These are phyloP conservation scores for Menura novaehollandiae DNA, from an alignment of 2,113 vertebrate species.

Conservation along the genomic window DNA sequence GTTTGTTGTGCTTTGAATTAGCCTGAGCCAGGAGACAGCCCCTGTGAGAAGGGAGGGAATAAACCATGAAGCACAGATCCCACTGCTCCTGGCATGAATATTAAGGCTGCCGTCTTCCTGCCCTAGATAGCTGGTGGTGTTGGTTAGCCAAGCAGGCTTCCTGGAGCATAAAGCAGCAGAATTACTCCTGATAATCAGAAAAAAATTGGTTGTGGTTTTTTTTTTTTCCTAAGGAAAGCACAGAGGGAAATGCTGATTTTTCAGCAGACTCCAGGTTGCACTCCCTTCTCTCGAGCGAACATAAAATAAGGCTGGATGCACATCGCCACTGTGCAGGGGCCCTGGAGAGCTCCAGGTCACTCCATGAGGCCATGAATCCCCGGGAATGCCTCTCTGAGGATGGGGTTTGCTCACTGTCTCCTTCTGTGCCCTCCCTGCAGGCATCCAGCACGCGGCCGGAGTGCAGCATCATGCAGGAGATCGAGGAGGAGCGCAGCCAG, in stretches of 20 bases:
- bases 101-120: neutral
- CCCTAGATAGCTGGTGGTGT: neutral
- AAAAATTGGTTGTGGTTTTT: accelerated
- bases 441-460: neutral
- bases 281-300: neutral
- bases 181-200: neutral
- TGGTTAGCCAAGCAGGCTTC: neutral
- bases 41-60: neutral
- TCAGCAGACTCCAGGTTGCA: neutral
- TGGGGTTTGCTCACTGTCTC: neutral
- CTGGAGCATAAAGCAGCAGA: neutral
- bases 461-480: conserved; percentile 51
- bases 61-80: neutral
- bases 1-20: conserved; percentile 26
- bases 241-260: neutral
- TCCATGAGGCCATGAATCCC: neutral
- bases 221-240: neutral
- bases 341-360: neutral
- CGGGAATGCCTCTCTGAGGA: neutral
- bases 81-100: neutral
- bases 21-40: neutral
- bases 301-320: neutral
- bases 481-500: conserved; percentile 40
- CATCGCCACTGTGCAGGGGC: too few relatives aligned
- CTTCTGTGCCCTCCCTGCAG: conserved; percentile 10